Conservation (phyloP, 2,113 vertebrate genomes). For the Anolis carolinensis region DNA sequence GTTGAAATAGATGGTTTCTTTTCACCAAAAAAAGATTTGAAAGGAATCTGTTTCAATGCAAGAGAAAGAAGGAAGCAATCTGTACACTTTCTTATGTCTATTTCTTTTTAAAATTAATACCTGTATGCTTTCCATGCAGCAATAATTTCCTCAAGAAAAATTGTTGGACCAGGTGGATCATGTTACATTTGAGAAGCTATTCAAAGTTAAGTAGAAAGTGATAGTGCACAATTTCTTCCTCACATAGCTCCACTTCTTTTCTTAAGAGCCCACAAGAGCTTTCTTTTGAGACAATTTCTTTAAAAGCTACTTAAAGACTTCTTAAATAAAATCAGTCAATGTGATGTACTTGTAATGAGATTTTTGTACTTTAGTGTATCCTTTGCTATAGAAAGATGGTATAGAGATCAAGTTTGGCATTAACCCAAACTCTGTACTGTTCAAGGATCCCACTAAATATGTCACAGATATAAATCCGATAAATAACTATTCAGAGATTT, state of each 20-base stretch:
- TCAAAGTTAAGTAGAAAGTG: constrained; percentile 19
- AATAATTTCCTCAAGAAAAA: constrained; percentile 24
- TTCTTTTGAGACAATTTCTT: constrained; percentile 12
- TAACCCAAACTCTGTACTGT: neutral
- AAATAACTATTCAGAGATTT: neutral
- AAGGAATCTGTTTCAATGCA: neutral
- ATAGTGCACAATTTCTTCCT: constrained; percentile 4
- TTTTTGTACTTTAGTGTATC: neutral
- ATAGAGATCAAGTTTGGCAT: neutral
- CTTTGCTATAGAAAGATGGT: neutral
- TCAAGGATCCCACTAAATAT: neutral
- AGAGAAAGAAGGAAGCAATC: constrained; percentile 1
- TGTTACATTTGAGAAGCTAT: constrained; percentile 26
- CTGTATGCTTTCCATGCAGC: neutral
- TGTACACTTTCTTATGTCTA: constrained; percentile 25
- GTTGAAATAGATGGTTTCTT: constrained; percentile 12
- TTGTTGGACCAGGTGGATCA: no score
- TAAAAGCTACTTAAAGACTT: constrained; percentile 40
- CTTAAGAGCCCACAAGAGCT: constrained; percentile 31
- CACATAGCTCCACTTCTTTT: neutral
- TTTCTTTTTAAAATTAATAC: constrained; percentile 32
- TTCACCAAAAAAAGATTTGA: constrained; percentile 21
- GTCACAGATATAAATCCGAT: neutral
- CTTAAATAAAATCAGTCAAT: constrained; percentile 17
- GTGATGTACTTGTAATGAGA: constrained; percentile 22